A percentile compares a stretch with the other conserved stretches of the same genome.
These are phyloP conservation scores for Seriola quinqueradiata DNA, from an alignment of 2,113 vertebrate species.

Conservation along the genomic window DNA sequence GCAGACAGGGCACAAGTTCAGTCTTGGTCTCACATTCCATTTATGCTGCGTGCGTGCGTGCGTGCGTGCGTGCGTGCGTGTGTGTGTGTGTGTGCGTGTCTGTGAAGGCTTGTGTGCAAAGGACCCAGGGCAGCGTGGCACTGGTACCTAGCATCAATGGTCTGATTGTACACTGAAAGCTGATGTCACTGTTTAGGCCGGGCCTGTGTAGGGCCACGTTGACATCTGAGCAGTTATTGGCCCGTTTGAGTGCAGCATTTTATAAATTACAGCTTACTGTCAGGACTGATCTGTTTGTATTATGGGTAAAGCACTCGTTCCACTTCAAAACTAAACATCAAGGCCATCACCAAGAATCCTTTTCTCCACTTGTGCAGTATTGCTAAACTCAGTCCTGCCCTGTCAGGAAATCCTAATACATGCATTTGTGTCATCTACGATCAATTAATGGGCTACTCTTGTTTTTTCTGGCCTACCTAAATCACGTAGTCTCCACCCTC, in stretches of 20 bases:
- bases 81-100: neutral
- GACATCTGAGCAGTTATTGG: slow-evolving; percentile 46
- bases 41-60: slow-evolving; percentile 3
- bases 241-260: slow-evolving; percentile 24
- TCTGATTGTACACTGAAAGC: slow-evolving; percentile 73
- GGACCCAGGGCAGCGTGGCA: slow-evolving; percentile 48
- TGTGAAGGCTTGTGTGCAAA: neutral
- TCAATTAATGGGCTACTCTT: neutral
- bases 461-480: neutral
- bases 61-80: neutral
- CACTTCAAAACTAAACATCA: neutral
- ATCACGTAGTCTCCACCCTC: neutral
- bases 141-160: slow-evolving; percentile 80
- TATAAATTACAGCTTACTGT: slow-evolving; percentile 21
- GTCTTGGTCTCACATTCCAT: slow-evolving; percentile 4
- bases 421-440: neutral
- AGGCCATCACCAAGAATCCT: slow-evolving; percentile 1
- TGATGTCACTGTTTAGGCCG: slow-evolving; percentile 74
- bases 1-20: neutral
- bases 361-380: neutral
- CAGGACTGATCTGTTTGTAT: neutral
- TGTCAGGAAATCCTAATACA: neutral
- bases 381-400: neutral
- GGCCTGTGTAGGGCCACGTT: slow-evolving; percentile 34
- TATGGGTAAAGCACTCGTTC: neutral